Percentiles rank a stretch among this genome's conserved stretches.
These are phyloP conservation scores for Acronicta alni DNA, from an alignment of 2,888 invertebrate species.

Conservation along the genomic window DNA sequence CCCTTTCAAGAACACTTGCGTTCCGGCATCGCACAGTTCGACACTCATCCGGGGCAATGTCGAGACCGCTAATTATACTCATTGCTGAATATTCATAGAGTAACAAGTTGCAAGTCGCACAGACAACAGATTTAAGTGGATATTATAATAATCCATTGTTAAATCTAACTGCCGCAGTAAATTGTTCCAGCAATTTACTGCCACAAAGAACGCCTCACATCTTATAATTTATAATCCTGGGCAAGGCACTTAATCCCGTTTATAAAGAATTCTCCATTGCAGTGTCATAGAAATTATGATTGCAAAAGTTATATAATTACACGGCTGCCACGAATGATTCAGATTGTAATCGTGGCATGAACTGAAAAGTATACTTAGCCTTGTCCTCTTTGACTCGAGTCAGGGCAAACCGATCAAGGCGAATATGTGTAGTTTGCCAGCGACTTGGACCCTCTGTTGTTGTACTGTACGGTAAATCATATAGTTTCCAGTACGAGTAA, in stretches of 20 bases:
- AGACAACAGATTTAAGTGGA: constrained; percentile 27
- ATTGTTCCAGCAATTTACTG: constrained; percentile 15
- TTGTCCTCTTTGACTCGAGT: constrained; percentile 76
- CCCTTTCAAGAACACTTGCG: constrained; percentile 51
- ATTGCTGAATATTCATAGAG: constrained; percentile 39
- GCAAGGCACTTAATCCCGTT: constrained; percentile 23
- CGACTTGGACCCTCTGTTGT: constrained; percentile 59
- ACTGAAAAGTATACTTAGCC: constrained; percentile 79
- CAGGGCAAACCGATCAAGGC: constrained; percentile 79
- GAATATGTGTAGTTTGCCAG: constrained; percentile 62
- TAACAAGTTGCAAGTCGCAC: constrained; percentile 10
- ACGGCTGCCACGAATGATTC: constrained; percentile 68
- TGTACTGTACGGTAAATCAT: constrained; percentile 29
- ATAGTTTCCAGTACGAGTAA: constrained; percentile 25
- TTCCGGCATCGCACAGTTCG: constrained; percentile 53
- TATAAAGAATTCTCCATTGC: constrained; percentile 27
- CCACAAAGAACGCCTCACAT: constrained; percentile 17
- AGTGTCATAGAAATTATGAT: constrained; percentile 55
- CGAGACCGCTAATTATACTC: constrained; percentile 49
- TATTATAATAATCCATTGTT: constrained; percentile 34
- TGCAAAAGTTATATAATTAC: constrained; percentile 66
- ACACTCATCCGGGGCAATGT: constrained; percentile 57
- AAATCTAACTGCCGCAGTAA: constrained; percentile 16
- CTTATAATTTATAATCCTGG: constrained; percentile 20
- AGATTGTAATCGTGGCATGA: constrained; percentile 71